A percentile compares a stretch with the other conserved stretches of the same genome.
Conservation (phyloP, 2,113 vertebrate species). For the Daphoenositta chrysoptera region DNA sequence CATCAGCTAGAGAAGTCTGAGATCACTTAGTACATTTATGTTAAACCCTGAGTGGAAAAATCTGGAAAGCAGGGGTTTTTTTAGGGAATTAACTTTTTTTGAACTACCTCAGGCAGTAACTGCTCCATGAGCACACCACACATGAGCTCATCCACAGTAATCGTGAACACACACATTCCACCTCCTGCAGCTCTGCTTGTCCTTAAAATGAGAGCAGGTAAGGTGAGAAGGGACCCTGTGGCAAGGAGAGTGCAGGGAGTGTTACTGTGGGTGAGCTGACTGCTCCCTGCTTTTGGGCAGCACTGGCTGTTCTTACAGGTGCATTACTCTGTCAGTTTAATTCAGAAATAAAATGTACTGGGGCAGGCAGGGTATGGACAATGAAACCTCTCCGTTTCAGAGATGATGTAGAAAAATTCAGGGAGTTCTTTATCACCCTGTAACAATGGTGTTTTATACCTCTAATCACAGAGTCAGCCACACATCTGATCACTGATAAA, state of each 20-base stretch:
- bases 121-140: neutral
- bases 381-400: fast-evolving
- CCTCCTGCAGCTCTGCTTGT: neutral
- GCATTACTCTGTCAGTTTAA: neutral
- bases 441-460: fast-evolving
- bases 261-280: neutral
- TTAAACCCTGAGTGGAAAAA: neutral
- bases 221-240: neutral
- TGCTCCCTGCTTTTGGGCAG: neutral
- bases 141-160: neutral
- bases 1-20: neutral
- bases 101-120: neutral
- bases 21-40: neutral
- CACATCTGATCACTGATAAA: neutral
- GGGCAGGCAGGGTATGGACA: neutral
- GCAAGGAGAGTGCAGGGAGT: neutral
- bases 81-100: neutral
- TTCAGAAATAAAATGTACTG: neutral
- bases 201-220: neutral
- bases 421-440: neutral
- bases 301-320: neutral
- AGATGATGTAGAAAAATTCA: neutral
- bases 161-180: no score
- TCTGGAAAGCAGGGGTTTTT: neutral
- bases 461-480: neutral